Evolutionary conservation across 2,113 vertebrate genomes (phyloP), one percentile per base, ranked within the genome.

Genomic region (Semicossyphus pulcher): DNA sequence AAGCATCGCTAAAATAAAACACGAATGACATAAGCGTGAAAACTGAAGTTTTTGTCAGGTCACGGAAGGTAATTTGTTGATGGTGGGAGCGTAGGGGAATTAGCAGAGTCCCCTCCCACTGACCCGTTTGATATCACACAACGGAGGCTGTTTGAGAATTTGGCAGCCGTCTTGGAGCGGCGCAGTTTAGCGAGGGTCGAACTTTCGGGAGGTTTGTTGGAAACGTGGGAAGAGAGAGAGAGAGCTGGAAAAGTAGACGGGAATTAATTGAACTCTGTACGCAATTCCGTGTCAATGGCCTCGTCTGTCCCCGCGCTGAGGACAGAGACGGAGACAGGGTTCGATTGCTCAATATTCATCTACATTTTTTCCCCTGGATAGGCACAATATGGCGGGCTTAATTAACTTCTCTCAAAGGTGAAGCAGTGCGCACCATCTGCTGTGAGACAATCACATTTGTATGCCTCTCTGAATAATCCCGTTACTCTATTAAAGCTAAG

Each of bases 321-420:
- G 92, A 94, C 95, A 95, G 95, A 95, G 95, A 96, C 94, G 93
- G 93, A 96, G 93, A 95, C 94, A 88, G 94, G 93, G 93, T 96
- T 97, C 94, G 94, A 98, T 97, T 96, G 96, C 97, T 97, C 95
- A 96, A 97, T 97, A 97, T 98, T 96, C 96, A 96, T 97, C 96
- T 96, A 93, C 95, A 95, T 96, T 96, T 97, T 80, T 90, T 97
- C 94, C 95, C 95, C 95, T 96, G 95, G 96, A 98, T 95, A 93
- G 95, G 94, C 95, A 96, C 97, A 99, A 98, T 97, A 98, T 98
- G 96, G 95, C 94, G 93, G 96, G 95, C 97, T 99, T 99, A 98
- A 99, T 99, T 98, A 99, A 98, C 97, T 99, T 96, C 96, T 95
- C 96, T 97, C 95, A 97, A 96, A 99, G 97, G 97, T 98, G 98